A percentile compares a stretch with the other conserved stretches of the same genome.
phyloP scores from a whole-genome alignment of 2,113 vertebrate genomes.

The Tiliqua scincoides region DNA sequence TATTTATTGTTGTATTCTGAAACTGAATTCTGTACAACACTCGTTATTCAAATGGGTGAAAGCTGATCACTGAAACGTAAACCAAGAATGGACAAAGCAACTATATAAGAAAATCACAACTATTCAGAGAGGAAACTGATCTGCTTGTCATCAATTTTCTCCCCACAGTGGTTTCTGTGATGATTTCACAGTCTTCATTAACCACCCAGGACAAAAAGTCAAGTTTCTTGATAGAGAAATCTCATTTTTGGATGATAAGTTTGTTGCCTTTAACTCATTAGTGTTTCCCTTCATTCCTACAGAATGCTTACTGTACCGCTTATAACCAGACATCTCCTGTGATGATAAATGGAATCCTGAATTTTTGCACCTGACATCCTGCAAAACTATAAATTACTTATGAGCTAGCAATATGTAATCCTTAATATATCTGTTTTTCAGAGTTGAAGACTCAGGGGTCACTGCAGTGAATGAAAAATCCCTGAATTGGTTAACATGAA shows the following conservation, averaged over 20 bases:
- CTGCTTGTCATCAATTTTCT: no score
- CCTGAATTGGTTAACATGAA: conserved; percentile 62
- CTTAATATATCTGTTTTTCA: conserved; percentile 63
- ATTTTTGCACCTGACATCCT: conserved; percentile 72
- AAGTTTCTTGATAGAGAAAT: conserved; percentile 37
- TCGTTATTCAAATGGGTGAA: no score
- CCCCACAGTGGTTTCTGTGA: no score
- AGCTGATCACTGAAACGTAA: background rate
- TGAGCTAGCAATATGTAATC: conserved; percentile 63
- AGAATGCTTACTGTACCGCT: conserved; percentile 61
- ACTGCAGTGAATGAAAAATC: conserved; percentile 61
- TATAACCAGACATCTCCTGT: conserved; percentile 64
- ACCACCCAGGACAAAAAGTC: conserved; percentile 45
- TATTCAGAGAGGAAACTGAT: no score
- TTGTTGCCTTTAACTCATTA: conserved; percentile 62
- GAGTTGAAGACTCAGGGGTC: conserved; percentile 58
- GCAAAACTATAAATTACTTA: conserved; percentile 76
- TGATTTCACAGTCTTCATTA: conserved; percentile 52
- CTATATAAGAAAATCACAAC: background rate
- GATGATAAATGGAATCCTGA: conserved; percentile 71
- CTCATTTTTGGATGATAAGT: conserved; percentile 51
- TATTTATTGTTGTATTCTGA: background rate
- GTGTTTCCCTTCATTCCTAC: conserved; percentile 64
- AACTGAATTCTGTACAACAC: background rate
- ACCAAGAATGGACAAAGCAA: background rate